Percentiles rank a stretch among this genome's conserved stretches.
phyloP scores from a whole-genome alignment of 2,888 invertebrate genomes.

The Hanleya hanleyi region DNA sequence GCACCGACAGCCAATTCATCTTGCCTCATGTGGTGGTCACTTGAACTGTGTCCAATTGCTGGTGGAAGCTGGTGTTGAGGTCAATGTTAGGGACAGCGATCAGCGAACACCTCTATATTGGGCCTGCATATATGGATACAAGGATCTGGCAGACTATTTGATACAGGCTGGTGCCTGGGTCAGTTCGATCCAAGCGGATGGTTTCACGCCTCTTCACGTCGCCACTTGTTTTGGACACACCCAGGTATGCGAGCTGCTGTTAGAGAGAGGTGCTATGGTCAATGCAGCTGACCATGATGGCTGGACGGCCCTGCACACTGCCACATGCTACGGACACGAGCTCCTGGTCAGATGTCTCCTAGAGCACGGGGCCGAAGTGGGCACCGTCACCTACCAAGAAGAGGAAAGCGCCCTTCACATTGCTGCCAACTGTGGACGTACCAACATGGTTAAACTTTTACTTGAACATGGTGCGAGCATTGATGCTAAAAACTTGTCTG shows the following conservation, averaged over 20 bases:
- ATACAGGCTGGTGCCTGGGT: slow-evolving; percentile 51
- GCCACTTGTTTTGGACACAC: slow-evolving; percentile 59
- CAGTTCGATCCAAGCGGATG: slow-evolving; percentile 61
- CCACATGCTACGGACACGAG: slow-evolving; percentile 60
- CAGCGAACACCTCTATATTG: slow-evolving; percentile 63
- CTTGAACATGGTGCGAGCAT: slow-evolving; percentile 45
- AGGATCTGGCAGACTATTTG: slow-evolving; percentile 46
- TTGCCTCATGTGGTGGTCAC: slow-evolving; percentile 59
- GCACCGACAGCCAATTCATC: slow-evolving; percentile 61
- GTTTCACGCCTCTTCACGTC: slow-evolving; percentile 65
- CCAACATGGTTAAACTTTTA: slow-evolving; percentile 49
- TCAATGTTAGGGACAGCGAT: slow-evolving; percentile 57
- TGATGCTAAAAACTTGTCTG: slow-evolving; percentile 50
- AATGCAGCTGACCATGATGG: slow-evolving; percentile 60
- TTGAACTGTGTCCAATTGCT: slow-evolving; percentile 46
- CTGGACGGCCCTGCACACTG: slow-evolving; percentile 66
- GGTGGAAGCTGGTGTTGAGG: slow-evolving; percentile 51
- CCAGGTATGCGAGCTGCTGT: slow-evolving; percentile 47
- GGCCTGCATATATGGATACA: slow-evolving; percentile 54
- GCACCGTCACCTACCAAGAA: slow-evolving; percentile 48
- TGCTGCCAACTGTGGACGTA: slow-evolving; percentile 55
- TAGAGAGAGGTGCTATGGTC: slow-evolving; percentile 54
- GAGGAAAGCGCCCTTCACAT: slow-evolving; percentile 66
- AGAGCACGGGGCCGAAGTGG: slow-evolving; percentile 48
- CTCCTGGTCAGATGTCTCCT: slow-evolving; percentile 53